phyloP scores from a whole-genome alignment of 2,797 vertebrate genomes.

The Taeniopygia guttata region DNA sequence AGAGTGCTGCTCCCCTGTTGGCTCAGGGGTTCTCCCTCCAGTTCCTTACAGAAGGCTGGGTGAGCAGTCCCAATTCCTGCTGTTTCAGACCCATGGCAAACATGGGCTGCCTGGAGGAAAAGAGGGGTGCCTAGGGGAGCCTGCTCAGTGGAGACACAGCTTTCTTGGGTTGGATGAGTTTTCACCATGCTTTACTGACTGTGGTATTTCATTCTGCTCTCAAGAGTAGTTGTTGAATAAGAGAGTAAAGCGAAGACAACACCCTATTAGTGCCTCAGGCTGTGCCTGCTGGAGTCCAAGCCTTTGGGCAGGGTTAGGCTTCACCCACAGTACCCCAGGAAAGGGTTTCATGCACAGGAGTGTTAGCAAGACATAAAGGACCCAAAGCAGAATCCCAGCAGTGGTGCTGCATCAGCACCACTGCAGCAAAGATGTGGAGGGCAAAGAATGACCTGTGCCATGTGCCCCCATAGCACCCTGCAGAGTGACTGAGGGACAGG shows the following conservation, averaged over 20 bases:
- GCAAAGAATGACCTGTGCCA: accelerated
- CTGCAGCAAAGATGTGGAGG: background rate
- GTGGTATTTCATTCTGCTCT: background rate
- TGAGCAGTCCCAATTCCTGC: accelerated
- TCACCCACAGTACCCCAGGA: accelerated
- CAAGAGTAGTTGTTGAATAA: accelerated
- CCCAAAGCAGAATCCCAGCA: background rate
- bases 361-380: too few relatives aligned
- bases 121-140: background rate
- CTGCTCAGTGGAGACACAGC: background rate
- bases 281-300: accelerated
- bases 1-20: accelerated
- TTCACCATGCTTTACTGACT: background rate
- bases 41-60: background rate
- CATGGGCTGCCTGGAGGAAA: accelerated
- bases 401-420: accelerated
- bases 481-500: background rate
- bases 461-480: accelerated
- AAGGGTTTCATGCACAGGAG: background rate
- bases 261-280: accelerated
- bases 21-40: accelerated
- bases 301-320: background rate
- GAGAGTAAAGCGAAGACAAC: background rate
- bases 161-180: background rate
- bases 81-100: background rate